phyloP scores from a whole-genome alignment of 2,888 invertebrate genomes.

The Orchesellides sinensis region DNA sequence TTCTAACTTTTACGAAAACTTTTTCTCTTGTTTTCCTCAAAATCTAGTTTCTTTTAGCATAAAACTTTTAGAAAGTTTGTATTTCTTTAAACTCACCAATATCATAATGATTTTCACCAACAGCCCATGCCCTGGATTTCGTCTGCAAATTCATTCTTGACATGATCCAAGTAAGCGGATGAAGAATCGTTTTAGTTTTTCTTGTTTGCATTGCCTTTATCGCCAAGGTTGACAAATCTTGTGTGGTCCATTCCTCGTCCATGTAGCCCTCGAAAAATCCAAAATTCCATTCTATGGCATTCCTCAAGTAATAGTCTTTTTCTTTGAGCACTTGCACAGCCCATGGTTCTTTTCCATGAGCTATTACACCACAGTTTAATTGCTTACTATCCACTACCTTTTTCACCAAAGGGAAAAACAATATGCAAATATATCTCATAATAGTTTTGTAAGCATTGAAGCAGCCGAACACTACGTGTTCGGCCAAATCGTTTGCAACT shows the following conservation, averaged over 20 bases:
- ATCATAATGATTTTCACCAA: slow-evolving; percentile 67
- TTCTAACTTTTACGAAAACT: too few species aligned
- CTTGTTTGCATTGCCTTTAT: slow-evolving; percentile 43
- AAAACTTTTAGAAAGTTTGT: too few species aligned
- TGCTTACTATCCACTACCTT: slow-evolving; percentile 31
- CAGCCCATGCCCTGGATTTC: slow-evolving; percentile 59
- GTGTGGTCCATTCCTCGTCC: slow-evolving; percentile 56
- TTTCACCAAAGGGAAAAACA: slow-evolving; percentile 44
- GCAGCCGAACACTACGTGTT: slow-evolving; percentile 54
- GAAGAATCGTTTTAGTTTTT: slow-evolving; percentile 44
- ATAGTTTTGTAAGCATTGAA: slow-evolving; percentile 54
- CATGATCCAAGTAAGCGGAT: slow-evolving; percentile 56
- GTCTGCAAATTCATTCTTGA: slow-evolving; percentile 68
- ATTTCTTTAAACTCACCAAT: slow-evolving; percentile 65
- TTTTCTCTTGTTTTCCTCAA: too few species aligned
- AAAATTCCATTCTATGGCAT: slow-evolving; percentile 47
- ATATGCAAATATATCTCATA: slow-evolving; percentile 22
- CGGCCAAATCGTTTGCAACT: slow-evolving; percentile 38
- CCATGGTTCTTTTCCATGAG: slow-evolving; percentile 18
- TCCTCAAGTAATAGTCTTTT: slow-evolving; percentile 47
- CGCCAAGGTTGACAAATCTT: slow-evolving; percentile 44
- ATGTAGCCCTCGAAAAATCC: slow-evolving; percentile 64
- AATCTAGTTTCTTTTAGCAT: too few species aligned
- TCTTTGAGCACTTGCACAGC: slow-evolving; percentile 41
- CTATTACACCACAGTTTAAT: not conserved